Percentiles rank a stretch among this genome's conserved stretches.
Conservation (phyloP, 2,113 vertebrate species). For the Neotoma lepida region DNA sequence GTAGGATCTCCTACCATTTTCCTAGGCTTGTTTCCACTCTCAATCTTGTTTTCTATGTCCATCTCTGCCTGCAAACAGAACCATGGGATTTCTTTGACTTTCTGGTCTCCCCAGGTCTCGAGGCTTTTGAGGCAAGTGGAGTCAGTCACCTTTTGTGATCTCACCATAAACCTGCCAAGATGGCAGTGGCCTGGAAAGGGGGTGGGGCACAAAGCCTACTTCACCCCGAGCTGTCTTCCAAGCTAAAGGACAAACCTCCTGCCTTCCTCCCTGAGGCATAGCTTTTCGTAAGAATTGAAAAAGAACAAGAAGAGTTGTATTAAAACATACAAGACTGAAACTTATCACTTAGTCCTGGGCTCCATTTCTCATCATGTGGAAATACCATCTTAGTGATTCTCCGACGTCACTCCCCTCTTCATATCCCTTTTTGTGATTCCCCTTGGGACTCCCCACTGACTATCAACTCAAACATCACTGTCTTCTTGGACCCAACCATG, state of each 20-base stretch:
- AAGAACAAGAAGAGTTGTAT: not conserved
- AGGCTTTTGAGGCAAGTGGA: rapidly evolving
- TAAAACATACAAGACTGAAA: not conserved
- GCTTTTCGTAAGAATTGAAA: not conserved
- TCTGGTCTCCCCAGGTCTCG: not conserved
- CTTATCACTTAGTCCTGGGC: too few relatives aligned
- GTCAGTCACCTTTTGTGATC: rapidly evolving
- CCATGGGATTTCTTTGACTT: not conserved
- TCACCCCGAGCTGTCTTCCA: not conserved
- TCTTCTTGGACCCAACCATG: not conserved
- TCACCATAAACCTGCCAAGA: too few relatives aligned
- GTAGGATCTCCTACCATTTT: rapidly evolving
- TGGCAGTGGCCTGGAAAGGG: not conserved
- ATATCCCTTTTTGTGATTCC: rapidly evolving
- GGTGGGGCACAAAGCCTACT: rapidly evolving
- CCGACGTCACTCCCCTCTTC: rapidly evolving
- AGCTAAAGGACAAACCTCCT: not conserved
- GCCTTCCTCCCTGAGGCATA: not conserved
- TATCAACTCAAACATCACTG: too few relatives aligned
- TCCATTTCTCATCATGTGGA: not conserved
- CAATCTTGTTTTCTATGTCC: not conserved
- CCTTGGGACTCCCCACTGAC: too few relatives aligned
- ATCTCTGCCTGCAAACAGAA: not conserved
- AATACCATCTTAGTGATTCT: not conserved
- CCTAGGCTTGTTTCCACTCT: not conserved